Evolutionary conservation across 2,797 vertebrate genomes (phyloP).

Genomic region (Sebastes steindachneri): DNA sequence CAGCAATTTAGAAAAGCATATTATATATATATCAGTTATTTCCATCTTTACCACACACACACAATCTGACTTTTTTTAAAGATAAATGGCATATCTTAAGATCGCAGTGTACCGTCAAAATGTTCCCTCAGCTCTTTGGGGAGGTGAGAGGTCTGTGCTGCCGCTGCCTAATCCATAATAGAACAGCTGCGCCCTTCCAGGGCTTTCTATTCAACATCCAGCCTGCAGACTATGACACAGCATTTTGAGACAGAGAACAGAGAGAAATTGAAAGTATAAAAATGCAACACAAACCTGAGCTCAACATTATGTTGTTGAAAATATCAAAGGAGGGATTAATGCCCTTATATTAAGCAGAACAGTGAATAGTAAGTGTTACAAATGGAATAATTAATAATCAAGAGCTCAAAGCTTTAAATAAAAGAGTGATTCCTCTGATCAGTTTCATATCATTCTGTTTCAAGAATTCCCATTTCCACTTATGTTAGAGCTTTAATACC

Average conservation of each 20-base stretch:
- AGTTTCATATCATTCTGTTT: conserved; percentile 33
- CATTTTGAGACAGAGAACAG: conserved; percentile 24
- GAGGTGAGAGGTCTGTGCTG: conserved; percentile 9
- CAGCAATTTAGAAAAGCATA: background rate
- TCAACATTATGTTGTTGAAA: background rate
- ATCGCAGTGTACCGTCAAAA: conserved; percentile 3
- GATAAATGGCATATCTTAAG: background rate
- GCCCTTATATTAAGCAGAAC: background rate
- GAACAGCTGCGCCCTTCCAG: conserved; percentile 55
- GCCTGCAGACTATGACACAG: conserved; percentile 52
- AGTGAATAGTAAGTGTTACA: background rate
- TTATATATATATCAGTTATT: background rate
- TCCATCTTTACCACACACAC: background rate
- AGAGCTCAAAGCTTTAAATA: background rate
- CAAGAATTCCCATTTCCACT: conserved; percentile 23
- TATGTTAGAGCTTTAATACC: background rate
- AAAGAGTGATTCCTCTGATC: conserved; percentile 7
- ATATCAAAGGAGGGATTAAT: background rate
- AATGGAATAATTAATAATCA: conserved; percentile 31
- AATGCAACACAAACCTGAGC: background rate
- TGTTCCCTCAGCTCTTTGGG: conserved; percentile 28
- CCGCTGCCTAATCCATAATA: conserved; percentile 54
- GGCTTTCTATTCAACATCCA: conserved; percentile 28
- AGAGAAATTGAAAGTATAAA: conserved; percentile 10
- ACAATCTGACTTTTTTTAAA: background rate